Evolutionary conservation across 2,113 vertebrate species (phyloP).

Genomic region (Misgurnus anguillicaudatus): DNA sequence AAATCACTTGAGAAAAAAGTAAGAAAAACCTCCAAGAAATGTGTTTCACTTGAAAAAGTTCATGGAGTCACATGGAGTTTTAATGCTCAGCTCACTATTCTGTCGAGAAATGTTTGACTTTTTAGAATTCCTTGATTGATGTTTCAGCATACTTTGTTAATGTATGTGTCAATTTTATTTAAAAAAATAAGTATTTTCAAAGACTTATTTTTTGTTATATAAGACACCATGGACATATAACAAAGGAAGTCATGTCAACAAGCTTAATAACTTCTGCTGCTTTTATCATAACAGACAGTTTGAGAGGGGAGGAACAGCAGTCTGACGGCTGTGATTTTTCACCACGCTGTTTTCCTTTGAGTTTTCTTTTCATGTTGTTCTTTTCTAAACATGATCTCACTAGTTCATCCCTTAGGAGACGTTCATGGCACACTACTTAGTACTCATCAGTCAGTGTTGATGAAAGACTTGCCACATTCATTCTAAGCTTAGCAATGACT

Average conservation of each 20-base stretch:
- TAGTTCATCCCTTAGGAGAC: slow-evolving; percentile 46
- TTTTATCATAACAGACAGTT: slow-evolving; percentile 66
- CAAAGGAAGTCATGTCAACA: slow-evolving; percentile 2
- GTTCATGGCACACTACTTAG: slow-evolving; percentile 42
- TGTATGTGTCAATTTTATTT: neutral
- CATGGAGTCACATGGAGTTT: too few species aligned
- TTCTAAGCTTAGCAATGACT: slow-evolving; percentile 53
- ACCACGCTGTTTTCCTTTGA: slow-evolving; percentile 54
- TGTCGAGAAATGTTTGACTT: too few species aligned
- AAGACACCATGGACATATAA: slow-evolving; percentile 5
- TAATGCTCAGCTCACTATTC: too few species aligned
- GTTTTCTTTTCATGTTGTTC: slow-evolving; percentile 50
- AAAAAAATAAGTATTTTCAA: neutral
- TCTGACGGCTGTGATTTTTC: slow-evolving; percentile 55
- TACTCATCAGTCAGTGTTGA: slow-evolving; percentile 54
- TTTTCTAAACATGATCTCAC: slow-evolving; percentile 60
- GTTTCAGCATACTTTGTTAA: neutral
- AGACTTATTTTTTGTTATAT: neutral
- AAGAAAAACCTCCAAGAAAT: too few species aligned
- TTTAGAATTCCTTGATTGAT: too few species aligned
- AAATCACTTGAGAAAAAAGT: too few species aligned
- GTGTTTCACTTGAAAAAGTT: too few species aligned
- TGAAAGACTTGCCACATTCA: slow-evolving; percentile 56
- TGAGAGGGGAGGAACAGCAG: slow-evolving; percentile 51
- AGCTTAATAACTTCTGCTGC: slow-evolving; percentile 58